These are phyloP conservation scores for Brachyalestes nurse DNA, from an alignment of 2,797 vertebrate species.

Conservation along the genomic window DNA sequence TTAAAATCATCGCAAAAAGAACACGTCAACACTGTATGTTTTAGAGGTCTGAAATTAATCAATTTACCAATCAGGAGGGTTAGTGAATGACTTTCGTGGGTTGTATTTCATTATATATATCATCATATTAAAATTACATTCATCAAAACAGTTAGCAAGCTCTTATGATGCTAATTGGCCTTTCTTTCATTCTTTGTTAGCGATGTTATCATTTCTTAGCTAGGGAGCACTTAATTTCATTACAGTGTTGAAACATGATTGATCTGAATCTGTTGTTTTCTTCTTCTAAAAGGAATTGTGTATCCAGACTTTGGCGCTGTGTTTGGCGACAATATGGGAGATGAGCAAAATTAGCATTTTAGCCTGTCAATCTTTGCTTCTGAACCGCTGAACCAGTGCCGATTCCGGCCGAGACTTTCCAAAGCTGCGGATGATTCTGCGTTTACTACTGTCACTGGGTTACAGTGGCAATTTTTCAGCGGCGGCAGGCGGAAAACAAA, in stretches of 20 bases:
- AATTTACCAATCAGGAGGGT: no score
- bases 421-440: neutral
- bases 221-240: no score
- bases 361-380: neutral
- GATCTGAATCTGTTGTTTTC: neutral
- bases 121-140: no score
- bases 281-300: neutral
- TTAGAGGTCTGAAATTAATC: neutral
- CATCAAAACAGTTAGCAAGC: no score
- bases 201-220: neutral
- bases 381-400: neutral
- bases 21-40: neutral
- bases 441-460: conserved; percentile 15
- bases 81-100: no score
- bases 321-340: no score
- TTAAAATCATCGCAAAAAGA: neutral
- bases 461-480: conserved; percentile 16
- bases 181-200: neutral
- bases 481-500: conserved; percentile 21
- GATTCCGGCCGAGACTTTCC: neutral
- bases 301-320: no score
- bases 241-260: neutral
- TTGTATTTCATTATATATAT: no score
- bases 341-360: no score
- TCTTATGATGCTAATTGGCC: neutral